Evolutionary conservation across 2,113 vertebrate genomes (phyloP).

Genomic region (Bubo blakistoni): DNA sequence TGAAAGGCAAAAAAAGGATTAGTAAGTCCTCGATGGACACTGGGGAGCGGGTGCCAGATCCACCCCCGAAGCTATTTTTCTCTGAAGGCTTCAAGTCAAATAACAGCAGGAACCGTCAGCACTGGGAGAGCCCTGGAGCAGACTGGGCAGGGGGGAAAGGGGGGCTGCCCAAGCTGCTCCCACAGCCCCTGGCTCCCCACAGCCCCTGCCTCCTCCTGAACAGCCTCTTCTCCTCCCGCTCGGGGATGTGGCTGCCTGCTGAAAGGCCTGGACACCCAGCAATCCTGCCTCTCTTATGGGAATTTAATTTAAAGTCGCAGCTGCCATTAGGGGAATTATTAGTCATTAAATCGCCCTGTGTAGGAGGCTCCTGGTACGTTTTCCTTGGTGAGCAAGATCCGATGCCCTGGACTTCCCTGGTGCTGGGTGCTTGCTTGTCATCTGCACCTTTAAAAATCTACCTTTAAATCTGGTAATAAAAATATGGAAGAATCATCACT

Average conservation of each 20-base stretch:
- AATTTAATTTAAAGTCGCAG: neutral
- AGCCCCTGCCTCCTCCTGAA: neutral
- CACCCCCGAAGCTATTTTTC: neutral
- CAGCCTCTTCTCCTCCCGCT: neutral
- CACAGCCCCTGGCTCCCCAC: neutral
- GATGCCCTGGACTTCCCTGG: neutral
- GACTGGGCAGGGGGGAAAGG: neutral
- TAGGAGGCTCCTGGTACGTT: neutral
- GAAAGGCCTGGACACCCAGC: neutral
- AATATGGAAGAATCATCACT: neutral
- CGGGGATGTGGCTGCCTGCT: neutral
- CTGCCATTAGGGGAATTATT: neutral
- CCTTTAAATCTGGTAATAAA: neutral
- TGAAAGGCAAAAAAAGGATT: neutral
- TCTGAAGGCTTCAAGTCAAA: neutral
- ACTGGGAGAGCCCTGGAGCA: neutral
- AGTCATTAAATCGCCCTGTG: fast-evolving
- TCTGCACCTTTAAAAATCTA: neutral
- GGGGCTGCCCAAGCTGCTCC: neutral
- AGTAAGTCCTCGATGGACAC: neutral
- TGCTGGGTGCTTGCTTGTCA: neutral
- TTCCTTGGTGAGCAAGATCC: neutral
- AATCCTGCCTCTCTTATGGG: neutral
- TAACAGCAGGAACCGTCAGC: neutral
- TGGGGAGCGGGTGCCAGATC: neutral